phyloP scores from a whole-genome alignment of 2,113 vertebrate genomes.

The Tupaia tana region DNA sequence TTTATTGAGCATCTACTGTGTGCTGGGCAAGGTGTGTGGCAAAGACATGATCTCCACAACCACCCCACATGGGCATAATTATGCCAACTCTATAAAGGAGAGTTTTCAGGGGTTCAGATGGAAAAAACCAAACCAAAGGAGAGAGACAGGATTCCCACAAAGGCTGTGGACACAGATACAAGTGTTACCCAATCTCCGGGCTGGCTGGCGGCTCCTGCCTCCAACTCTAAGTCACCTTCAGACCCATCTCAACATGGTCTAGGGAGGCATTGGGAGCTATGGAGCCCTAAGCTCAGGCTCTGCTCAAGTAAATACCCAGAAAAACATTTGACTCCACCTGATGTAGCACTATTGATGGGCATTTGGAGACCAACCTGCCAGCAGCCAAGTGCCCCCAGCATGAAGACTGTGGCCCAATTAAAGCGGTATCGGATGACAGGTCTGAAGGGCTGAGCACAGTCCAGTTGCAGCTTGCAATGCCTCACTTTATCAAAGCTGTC shows the following conservation, averaged over 20 bases:
- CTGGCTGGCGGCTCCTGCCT: neutral
- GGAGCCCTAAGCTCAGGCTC: neutral
- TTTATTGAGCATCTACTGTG: neutral
- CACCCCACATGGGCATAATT: accelerated
- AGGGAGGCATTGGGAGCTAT: neutral
- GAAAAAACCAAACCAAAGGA: neutral
- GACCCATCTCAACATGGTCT: accelerated
- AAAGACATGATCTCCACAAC: neutral
- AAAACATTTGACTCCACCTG: slow-evolving; percentile 66
- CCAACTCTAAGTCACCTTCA: accelerated
- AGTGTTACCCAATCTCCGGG: neutral
- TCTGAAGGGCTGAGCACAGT: slow-evolving; percentile 64
- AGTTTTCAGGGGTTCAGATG: neutral
- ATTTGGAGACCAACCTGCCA: neutral
- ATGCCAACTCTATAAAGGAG: neutral
- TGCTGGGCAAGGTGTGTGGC: neutral
- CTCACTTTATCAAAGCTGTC: slow-evolving; percentile 83
- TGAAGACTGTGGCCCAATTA: slow-evolving; percentile 84
- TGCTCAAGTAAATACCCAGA: neutral
- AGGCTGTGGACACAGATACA: accelerated
- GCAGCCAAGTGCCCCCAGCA: neutral
- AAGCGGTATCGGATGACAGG: slow-evolving; percentile 71
- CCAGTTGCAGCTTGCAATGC: slow-evolving; percentile 68
- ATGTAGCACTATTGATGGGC: neutral
- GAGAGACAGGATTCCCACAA: no score